Evolutionary conservation across 1,140 invertebrate species (phyloP).

Genomic region (Saxidomus purpurata): DNA sequence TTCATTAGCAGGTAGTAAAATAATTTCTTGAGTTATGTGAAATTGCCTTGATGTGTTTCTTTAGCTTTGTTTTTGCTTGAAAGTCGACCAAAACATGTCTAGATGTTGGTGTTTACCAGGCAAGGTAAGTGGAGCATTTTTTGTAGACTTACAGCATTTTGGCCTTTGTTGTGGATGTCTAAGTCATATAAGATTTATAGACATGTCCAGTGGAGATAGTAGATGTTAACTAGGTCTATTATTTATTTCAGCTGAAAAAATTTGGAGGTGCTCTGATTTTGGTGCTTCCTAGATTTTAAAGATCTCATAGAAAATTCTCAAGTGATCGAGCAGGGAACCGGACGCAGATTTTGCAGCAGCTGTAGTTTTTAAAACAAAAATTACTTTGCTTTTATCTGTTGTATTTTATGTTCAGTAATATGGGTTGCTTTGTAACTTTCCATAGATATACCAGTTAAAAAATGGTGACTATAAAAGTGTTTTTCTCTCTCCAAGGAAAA

Average conservation of each 20-base stretch:
- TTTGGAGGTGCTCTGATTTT: slow-evolving; percentile 45
- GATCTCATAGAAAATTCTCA: slow-evolving; percentile 59
- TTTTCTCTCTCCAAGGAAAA: no score
- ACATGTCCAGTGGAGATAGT: neutral
- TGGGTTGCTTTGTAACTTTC: slow-evolving; percentile 47
- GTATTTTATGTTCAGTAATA: neutral
- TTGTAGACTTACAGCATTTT: neutral
- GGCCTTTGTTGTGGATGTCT: neutral
- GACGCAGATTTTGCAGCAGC: slow-evolving; percentile 21
- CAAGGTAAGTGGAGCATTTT: neutral
- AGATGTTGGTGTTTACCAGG: neutral
- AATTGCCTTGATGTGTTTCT: neutral
- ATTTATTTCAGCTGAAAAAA: slow-evolving; percentile 58
- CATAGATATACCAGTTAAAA: no score
- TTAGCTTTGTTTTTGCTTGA: neutral
- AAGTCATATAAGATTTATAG: neutral
- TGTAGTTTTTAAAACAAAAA: no score
- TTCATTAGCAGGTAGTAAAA: neutral
- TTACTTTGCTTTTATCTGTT: slow-evolving; percentile 15
- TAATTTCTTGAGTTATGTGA: neutral
- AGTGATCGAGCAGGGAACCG: slow-evolving; percentile 16
- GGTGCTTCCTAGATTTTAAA: slow-evolving; percentile 61
- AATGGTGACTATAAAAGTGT: no score
- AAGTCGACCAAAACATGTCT: neutral
- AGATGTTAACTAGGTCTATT: slow-evolving; percentile 39